Percentiles rank a stretch among this genome's conserved stretches.
Evolutionary conservation across 2,113 vertebrate genomes (phyloP).

Genomic region (Chaetodon auriga): DNA sequence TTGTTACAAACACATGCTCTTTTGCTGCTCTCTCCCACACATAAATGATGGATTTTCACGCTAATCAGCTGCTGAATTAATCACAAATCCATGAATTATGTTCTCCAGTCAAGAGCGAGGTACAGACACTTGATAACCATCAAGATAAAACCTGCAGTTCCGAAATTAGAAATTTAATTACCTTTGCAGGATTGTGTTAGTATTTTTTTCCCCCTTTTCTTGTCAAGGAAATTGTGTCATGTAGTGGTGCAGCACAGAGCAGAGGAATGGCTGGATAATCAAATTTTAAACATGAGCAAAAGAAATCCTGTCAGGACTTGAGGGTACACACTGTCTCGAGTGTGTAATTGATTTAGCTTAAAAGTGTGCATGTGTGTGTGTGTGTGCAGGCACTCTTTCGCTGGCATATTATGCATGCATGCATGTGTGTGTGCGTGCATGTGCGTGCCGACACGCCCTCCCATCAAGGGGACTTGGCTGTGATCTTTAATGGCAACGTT

Average conservation of each 20-base stretch:
- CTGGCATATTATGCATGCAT: slow-evolving; percentile 55
- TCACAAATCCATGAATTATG: slow-evolving; percentile 64
- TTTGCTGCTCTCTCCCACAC: slow-evolving; percentile 3
- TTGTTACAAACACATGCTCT: background rate
- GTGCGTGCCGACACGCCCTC: slow-evolving; percentile 36
- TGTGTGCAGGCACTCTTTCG: slow-evolving; percentile 1
- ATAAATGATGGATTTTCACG: slow-evolving; percentile 54
- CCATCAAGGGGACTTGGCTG: slow-evolving; percentile 67
- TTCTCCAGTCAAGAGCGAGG: slow-evolving; percentile 47
- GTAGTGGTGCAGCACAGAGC: slow-evolving; percentile 33
- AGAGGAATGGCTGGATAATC: slow-evolving; percentile 56
- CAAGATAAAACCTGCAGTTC: slow-evolving; percentile 58
- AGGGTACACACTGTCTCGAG: slow-evolving; percentile 54
- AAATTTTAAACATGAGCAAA: slow-evolving; percentile 72
- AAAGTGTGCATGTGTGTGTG: slow-evolving; percentile 25
- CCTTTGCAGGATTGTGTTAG: slow-evolving; percentile 43
- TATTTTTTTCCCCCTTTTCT: slow-evolving; percentile 14
- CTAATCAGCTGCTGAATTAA: slow-evolving; percentile 64
- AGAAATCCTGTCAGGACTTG: slow-evolving; percentile 63
- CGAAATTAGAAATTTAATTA: slow-evolving; percentile 69
- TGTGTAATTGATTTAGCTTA: slow-evolving; percentile 70
- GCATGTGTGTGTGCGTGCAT: slow-evolving; percentile 38
- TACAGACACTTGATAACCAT: slow-evolving; percentile 55
- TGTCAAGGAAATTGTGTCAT: slow-evolving; percentile 52
- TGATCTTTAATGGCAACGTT: slow-evolving; percentile 79